phyloP scores from a whole-genome alignment of 2,797 vertebrate genomes.

The Rhinichthys osculus region DNA sequence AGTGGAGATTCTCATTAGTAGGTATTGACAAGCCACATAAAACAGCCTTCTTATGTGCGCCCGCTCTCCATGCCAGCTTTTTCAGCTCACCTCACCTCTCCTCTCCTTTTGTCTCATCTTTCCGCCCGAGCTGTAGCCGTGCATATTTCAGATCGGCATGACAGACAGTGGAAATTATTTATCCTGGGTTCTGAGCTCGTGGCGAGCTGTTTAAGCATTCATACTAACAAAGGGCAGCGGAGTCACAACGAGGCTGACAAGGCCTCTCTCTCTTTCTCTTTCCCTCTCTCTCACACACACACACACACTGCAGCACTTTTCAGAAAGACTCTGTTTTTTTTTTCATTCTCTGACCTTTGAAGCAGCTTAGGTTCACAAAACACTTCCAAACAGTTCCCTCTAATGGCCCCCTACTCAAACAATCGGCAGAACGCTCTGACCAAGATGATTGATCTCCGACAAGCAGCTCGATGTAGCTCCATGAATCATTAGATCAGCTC shows the following conservation, averaged over 20 bases:
- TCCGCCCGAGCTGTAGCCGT: conserved; percentile 65
- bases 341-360: conserved; percentile 80
- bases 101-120: conserved; percentile 50
- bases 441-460: conserved; percentile 87
- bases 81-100: conserved; percentile 62
- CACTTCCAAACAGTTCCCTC: conserved; percentile 85
- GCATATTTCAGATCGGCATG: conserved; percentile 83
- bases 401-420: conserved; percentile 85
- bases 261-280: conserved; percentile 60
- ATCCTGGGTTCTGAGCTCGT: conserved; percentile 78
- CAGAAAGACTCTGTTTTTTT: conserved; percentile 57
- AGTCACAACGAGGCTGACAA: conserved; percentile 79
- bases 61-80: conserved; percentile 53
- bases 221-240: conserved; percentile 83
- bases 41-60: conserved; percentile 71
- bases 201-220: conserved; percentile 82
- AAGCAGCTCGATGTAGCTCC: conserved; percentile 81
- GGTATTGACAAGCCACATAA: conserved; percentile 82
- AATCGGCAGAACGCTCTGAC: conserved; percentile 82
- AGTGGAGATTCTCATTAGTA: conserved; percentile 81
- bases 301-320: conserved; percentile 62
- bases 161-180: conserved; percentile 84
- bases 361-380: conserved; percentile 85
- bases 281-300: conserved; percentile 37
- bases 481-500: conserved; percentile 83